Conservation (phyloP, 2,113 vertebrate genomes). For the Pterophyllum scalare region DNA sequence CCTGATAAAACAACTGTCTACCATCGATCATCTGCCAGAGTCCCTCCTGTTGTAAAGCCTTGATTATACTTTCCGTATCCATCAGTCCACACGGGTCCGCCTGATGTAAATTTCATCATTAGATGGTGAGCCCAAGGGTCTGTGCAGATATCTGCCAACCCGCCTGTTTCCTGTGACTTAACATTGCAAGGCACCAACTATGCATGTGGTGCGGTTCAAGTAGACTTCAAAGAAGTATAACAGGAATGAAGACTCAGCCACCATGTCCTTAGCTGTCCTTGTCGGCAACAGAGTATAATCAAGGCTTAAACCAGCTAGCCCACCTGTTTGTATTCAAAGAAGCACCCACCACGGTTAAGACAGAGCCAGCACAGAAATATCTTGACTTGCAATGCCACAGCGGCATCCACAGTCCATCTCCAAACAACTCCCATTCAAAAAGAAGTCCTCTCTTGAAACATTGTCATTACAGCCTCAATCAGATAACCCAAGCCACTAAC, state of each 20-base stretch:
- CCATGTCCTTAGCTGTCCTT: background rate
- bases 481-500: background rate
- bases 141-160: background rate
- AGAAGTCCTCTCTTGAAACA: background rate
- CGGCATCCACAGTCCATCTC: background rate
- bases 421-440: background rate
- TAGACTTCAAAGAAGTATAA: no score
- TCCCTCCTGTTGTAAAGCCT: background rate
- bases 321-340: no score
- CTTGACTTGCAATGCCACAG: background rate
- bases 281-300: fast-evolving
- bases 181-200: background rate
- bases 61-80: background rate
- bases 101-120: background rate
- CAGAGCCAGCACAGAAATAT: background rate
- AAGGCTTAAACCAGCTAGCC: background rate
- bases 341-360: no score
- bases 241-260: no score
- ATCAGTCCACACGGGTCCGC: background rate
- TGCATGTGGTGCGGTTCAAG: no score
- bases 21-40: background rate
- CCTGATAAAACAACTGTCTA: background rate
- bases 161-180: background rate
- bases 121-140: background rate
- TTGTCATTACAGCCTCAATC: background rate